phyloP scores from a whole-genome alignment of 2,113 vertebrate species.

The Grus americana region DNA sequence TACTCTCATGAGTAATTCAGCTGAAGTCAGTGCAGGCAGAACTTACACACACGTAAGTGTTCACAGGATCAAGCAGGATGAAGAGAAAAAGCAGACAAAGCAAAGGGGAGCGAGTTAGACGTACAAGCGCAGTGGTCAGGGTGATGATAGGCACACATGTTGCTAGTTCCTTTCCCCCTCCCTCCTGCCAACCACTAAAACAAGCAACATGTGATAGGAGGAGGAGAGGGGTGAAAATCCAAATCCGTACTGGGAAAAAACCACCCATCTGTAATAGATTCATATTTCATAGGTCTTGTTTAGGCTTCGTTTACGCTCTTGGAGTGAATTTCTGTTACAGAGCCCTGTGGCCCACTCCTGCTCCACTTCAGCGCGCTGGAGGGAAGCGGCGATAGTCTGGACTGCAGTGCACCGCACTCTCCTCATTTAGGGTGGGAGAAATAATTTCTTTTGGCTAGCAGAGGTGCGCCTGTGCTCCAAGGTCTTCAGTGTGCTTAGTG shows the following conservation, averaged over 20 bases:
- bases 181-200: conserved; percentile 62
- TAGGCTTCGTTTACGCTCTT: background rate
- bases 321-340: background rate
- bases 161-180: conserved; percentile 64
- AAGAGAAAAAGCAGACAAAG: conserved; percentile 36
- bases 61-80: background rate
- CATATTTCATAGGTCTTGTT: conserved; percentile 16
- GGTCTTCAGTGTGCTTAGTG: background rate
- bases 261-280: conserved; percentile 10
- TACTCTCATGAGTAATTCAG: background rate
- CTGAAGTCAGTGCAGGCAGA: background rate
- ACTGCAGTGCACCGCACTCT: background rate
- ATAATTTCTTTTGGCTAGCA: conserved; percentile 30
- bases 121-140: conserved; percentile 42
- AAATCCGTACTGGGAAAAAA: background rate
- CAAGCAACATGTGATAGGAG: conserved; percentile 54
- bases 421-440: background rate
- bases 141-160: conserved; percentile 70
- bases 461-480: background rate
- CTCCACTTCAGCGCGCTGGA: background rate
- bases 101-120: background rate
- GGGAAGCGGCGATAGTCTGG: background rate
- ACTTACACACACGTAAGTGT: background rate
- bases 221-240: conserved; percentile 38
- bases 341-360: background rate